Evolutionary conservation across 1,140 invertebrate genomes (phyloP).

Genomic region (Colletes latitarsis): DNA sequence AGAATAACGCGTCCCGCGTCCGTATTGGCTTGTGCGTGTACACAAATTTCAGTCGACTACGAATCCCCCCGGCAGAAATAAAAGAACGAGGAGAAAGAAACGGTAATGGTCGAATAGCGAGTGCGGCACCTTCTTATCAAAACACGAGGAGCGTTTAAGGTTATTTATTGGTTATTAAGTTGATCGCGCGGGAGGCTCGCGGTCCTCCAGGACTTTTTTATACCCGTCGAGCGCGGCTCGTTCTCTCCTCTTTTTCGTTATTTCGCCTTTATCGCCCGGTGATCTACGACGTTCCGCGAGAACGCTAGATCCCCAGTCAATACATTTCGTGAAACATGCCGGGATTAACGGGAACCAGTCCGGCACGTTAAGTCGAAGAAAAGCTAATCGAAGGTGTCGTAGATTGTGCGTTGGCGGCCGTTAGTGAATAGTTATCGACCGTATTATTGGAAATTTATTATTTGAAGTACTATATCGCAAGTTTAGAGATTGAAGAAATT

Average conservation of each 20-base stretch:
- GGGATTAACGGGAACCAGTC: constrained; percentile 49
- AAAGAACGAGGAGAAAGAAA: constrained; percentile 38
- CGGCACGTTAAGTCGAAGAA: not conserved
- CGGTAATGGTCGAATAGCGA: constrained; percentile 57
- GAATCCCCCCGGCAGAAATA: constrained; percentile 30
- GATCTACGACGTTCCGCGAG: constrained; percentile 39
- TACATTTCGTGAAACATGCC: constrained; percentile 26
- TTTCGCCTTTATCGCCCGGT: constrained; percentile 37
- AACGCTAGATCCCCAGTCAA: constrained; percentile 18
- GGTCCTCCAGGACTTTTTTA: not conserved
- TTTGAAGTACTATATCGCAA: too few species aligned
- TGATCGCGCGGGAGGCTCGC: constrained; percentile 27
- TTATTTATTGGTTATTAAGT: constrained; percentile 72
- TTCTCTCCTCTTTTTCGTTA: constrained; percentile 27
- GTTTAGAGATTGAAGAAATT: too few species aligned
- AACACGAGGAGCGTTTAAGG: constrained; percentile 68
- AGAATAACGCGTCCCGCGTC: constrained; percentile 40
- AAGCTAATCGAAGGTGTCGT: too few species aligned
- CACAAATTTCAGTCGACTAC: constrained; percentile 25
- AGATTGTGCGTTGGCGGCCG: too few species aligned
- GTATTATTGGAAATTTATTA: too few species aligned
- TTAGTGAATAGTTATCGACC: too few species aligned
- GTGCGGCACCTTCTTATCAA: constrained; percentile 65
- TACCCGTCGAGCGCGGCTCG: not conserved
- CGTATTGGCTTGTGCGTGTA: constrained; percentile 27